phyloP scores from a whole-genome alignment of 2,797 vertebrate genomes.

The Halcyon leucocephala region DNA sequence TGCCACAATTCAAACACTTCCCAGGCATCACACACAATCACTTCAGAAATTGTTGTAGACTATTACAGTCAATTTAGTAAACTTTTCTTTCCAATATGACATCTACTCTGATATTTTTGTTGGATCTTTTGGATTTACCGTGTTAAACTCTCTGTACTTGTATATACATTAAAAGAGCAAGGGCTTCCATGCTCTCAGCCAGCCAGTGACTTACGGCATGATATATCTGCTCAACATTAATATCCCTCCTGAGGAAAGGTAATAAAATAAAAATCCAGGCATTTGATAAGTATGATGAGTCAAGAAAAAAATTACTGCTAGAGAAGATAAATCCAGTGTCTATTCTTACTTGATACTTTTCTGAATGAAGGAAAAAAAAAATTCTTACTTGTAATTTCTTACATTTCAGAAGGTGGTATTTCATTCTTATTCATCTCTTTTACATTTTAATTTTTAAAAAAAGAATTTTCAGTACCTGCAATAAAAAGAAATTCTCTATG shows the following conservation, averaged over 20 bases:
- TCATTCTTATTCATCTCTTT: fast-evolving
- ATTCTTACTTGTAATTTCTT: neutral
- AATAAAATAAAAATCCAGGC: neutral
- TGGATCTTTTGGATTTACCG: neutral
- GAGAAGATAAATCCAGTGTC: neutral
- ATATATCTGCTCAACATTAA: neutral
- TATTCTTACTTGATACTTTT: neutral
- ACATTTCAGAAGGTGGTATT: neutral
- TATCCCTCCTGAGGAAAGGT: neutral
- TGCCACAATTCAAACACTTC: neutral
- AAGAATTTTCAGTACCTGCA: neutral
- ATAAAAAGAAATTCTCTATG: neutral
- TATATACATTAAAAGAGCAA: neutral
- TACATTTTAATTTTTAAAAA: fast-evolving
- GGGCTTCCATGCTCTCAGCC: neutral
- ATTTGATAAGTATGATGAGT: neutral
- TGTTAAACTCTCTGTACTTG: neutral
- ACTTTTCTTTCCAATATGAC: neutral
- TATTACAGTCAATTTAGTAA: neutral
- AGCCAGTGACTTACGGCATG: neutral
- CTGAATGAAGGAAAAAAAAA: neutral
- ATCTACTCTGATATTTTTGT: neutral
- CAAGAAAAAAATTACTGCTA: neutral
- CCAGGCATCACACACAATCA: neutral
- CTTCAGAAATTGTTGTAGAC: neutral